phyloP scores from a whole-genome alignment of 1,140 invertebrate species.

The Schlechtendalia chinensis region DNA sequence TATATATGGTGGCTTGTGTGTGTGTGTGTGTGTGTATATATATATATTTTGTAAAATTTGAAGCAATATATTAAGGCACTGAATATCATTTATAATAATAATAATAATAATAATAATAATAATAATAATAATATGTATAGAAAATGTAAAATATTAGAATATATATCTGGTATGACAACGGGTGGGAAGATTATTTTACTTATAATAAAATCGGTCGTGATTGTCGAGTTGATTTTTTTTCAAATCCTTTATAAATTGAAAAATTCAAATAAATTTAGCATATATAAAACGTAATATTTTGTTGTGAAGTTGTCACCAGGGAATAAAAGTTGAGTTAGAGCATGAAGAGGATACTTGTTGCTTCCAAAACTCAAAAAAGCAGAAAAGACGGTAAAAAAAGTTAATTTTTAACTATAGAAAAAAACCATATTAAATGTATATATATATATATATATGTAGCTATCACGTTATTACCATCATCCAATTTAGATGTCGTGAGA shows the following conservation, averaged over 20 bases:
- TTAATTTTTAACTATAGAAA: not conserved
- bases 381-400: no score
- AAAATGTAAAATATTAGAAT: slow-evolving; percentile 23
- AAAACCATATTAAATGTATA: no score
- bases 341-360: no score
- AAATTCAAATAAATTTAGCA: no score
- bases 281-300: not conserved
- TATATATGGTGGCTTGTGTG: no score
- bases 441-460: not conserved
- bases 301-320: no score
- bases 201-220: slow-evolving; percentile 26
- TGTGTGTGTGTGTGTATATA: not conserved
- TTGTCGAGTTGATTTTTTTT: slow-evolving; percentile 34
- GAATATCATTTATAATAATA: slow-evolving; percentile 1
- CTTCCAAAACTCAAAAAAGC: no score
- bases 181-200: not conserved
- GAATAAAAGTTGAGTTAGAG: no score
- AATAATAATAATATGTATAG: no score
- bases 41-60: slow-evolving; percentile 10
- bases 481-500: slow-evolving; percentile 8
- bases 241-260: not conserved
- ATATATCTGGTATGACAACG: not conserved
- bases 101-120: no score
- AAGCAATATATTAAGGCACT: slow-evolving; percentile 44
- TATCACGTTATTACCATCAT: slow-evolving; percentile 23